A percentile compares a stretch with the other conserved stretches of the same genome.
Evolutionary conservation across 2,888 invertebrate species (phyloP).

Genomic region (Tridacna gigas): DNA sequence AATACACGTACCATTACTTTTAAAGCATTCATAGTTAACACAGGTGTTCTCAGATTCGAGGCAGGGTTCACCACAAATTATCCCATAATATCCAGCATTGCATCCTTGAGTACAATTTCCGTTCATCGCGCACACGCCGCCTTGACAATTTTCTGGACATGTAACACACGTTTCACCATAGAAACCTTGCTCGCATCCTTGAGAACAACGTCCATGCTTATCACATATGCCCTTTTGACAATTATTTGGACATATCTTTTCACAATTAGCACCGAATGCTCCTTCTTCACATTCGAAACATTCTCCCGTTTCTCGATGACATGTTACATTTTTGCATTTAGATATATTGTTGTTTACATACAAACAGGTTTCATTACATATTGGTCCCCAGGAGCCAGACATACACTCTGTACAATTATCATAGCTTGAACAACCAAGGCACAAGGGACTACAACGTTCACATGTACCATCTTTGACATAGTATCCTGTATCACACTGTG

Average conservation of each 20-base stretch:
- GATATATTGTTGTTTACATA: too few relatives aligned
- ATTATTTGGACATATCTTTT: too few relatives aligned
- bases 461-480: background rate
- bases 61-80: background rate
- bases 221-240: too few relatives aligned
- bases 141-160: background rate
- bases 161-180: background rate
- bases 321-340: background rate
- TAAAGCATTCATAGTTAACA: too few relatives aligned
- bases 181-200: background rate
- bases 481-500: background rate
- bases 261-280: too few relatives aligned
- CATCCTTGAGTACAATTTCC: background rate
- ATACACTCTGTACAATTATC: too few relatives aligned
- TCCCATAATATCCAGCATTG: background rate
- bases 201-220: too few relatives aligned
- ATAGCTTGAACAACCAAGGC: too few relatives aligned
- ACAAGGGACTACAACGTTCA: background rate
- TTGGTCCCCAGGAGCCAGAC: too few relatives aligned
- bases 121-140: background rate
- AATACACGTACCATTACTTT: too few relatives aligned
- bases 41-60: background rate
- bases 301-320: background rate
- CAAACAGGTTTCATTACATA: too few relatives aligned
- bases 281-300: background rate